phyloP scores from a whole-genome alignment of 2,113 vertebrate genomes.

The Semnopithecus entellus region DNA sequence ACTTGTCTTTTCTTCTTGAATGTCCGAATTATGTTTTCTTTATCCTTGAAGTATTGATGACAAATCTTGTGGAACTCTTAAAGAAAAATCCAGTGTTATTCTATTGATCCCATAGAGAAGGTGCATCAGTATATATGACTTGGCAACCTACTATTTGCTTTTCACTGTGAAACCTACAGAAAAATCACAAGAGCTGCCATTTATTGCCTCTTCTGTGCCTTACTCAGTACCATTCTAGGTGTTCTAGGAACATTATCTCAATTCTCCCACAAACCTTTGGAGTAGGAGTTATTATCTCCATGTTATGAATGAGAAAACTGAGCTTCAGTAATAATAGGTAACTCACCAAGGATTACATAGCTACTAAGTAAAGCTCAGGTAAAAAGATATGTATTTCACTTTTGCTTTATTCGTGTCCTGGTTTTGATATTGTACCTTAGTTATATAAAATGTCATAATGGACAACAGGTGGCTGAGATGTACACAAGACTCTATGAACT shows the following conservation, averaged over 20 bases:
- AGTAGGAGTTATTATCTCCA: neutral
- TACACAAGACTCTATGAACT: neutral
- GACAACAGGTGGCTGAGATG: neutral
- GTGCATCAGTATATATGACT: neutral
- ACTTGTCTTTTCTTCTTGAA: neutral
- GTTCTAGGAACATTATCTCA: neutral
- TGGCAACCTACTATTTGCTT: neutral
- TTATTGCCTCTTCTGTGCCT: neutral
- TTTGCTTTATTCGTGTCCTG: neutral
- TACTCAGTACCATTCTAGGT: neutral
- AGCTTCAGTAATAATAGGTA: neutral
- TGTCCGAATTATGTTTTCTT: neutral
- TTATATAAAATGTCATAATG: neutral
- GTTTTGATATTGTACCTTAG: neutral
- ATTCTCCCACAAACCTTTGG: neutral
- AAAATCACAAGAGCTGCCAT: too few relatives aligned
- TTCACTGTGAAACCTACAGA: neutral
- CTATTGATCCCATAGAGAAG: neutral
- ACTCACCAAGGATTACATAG: neutral
- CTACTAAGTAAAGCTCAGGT: neutral
- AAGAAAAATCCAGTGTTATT: neutral
- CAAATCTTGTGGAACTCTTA: neutral
- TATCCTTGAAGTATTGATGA: neutral
- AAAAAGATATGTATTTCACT: neutral
- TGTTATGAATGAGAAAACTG: neutral